Base-by-base conservation (phyloP, 2,888 invertebrate genomes). In the Netelia melanura region DNA sequence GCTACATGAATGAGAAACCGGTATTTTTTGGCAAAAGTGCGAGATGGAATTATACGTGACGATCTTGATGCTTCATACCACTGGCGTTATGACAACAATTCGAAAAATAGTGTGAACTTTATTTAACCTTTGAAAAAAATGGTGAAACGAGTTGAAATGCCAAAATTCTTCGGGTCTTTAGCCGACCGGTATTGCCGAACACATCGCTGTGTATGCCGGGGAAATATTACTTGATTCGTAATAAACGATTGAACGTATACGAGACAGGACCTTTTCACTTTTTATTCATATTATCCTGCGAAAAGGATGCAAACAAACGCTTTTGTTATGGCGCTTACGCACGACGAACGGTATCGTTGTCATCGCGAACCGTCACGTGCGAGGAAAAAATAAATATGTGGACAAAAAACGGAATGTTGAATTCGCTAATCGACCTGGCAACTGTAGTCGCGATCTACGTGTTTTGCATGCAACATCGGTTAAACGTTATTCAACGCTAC, bases 201-300 rank as follows among this genome's bases (percentile, higher is more conserved):
- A 14, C 11, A 14, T 14, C 14, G 3, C 2, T 14, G 10, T 0
- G 48, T 17, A 21, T 21, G 23, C 17, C 10, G 23, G 72, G 23
- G 38, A 43, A 74, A 77, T 62, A 82, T 76, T 79, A 85, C 82
- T 82, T 79, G 54, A 82, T 82, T 82, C 52, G 67, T 72, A 76
- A 85, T 65, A 76, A 65, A 21, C 56, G 25, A 71, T 58, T 52
- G 76, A 81, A 65, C 71, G 65, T 75, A 2, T 58, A 44, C 30
- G 30, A 52, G 17, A 21, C 56, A 52, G 64, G 68, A 67, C 30
- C 79, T 82, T 82, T 85, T 85, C 82, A 82, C 85, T 82, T 79
- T 74, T 76, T 54, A 21, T 71, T 30, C 54, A 23, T 14, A 48
- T 79, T 72, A 43, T 52, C 52, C 5, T 17, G 21, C 5, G 10